Percentiles rank a stretch among this genome's conserved stretches.
phyloP scores from a whole-genome alignment of 23 tunicate genomes.

The Halocynthia aurantium region DNA sequence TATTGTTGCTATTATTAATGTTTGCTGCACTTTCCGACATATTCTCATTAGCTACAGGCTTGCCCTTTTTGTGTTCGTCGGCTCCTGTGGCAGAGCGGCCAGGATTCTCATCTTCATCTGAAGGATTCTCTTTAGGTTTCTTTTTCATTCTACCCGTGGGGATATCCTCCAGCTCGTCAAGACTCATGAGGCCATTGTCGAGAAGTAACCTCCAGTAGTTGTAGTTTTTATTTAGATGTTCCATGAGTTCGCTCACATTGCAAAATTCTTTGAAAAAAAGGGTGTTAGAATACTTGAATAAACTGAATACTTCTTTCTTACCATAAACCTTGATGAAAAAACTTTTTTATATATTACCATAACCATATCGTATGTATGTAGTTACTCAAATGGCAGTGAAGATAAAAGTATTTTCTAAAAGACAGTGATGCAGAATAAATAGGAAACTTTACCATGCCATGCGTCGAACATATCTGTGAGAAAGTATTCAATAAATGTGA shows the following conservation, averaged over 20 bases:
- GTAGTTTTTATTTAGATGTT: constrained; percentile 37
- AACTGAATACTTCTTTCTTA: background rate
- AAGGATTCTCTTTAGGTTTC: too few species aligned
- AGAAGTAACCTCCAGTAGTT: constrained; percentile 49
- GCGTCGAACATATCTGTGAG: constrained; percentile 84
- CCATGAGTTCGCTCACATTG: constrained; percentile 48
- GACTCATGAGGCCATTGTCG: constrained; percentile 35
- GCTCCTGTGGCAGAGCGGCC: too few species aligned
- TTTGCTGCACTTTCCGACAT: too few species aligned
- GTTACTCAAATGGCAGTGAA: too few species aligned
- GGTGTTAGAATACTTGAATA: background rate
- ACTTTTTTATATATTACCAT: background rate
- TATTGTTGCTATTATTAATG: too few species aligned
- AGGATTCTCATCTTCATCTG: too few species aligned
- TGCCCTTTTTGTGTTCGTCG: too few species aligned
- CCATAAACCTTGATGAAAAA: background rate
- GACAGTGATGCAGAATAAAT: too few species aligned
- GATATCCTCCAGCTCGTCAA: constrained; percentile 39
- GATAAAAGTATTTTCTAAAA: background rate
- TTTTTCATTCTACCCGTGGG: too few species aligned
- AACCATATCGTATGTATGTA: background rate
- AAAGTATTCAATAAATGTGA: constrained; percentile 68
- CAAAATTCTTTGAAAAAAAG: constrained; percentile 46
- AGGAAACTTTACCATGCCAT: constrained; percentile 50
- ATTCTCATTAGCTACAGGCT: too few species aligned